Conservation (phyloP, 2,797 vertebrate species). For the Calcarius lapponicus region DNA sequence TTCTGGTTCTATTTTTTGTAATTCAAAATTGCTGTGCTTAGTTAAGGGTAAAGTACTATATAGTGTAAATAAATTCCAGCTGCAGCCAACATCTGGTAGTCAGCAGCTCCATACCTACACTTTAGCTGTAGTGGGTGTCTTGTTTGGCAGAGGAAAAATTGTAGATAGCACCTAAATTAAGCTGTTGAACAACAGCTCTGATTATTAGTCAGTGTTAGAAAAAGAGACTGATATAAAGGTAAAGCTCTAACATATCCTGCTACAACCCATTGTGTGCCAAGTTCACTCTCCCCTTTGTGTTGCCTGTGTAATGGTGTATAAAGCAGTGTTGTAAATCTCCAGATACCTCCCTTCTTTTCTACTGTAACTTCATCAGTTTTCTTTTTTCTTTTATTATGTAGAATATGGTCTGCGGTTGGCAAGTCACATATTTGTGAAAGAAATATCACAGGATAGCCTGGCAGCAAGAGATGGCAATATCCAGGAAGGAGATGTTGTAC, state of each 20-base stretch:
- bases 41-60: neutral
- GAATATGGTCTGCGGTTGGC: constrained; percentile 98
- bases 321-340: neutral
- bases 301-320: neutral
- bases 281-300: too few relatives aligned
- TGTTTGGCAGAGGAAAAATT: neutral
- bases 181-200: neutral
- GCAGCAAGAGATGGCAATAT: constrained; percentile 98
- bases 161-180: neutral
- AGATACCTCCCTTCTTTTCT: neutral
- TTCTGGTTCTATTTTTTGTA: neutral
- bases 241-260: neutral
- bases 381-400: constrained; percentile 54
- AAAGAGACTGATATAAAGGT: neutral
- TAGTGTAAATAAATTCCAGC: neutral
- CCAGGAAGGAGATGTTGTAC: constrained; percentile 97
- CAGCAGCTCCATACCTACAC: neutral
- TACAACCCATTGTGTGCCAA: neutral
- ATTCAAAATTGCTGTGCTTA: neutral
- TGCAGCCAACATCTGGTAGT: neutral
- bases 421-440: constrained; percentile 99
- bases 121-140: neutral
- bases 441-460: constrained; percentile 98
- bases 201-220: neutral
- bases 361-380: neutral